Base-by-base conservation (phyloP, 2,113 vertebrate species). In the Bubo bubo region DNA sequence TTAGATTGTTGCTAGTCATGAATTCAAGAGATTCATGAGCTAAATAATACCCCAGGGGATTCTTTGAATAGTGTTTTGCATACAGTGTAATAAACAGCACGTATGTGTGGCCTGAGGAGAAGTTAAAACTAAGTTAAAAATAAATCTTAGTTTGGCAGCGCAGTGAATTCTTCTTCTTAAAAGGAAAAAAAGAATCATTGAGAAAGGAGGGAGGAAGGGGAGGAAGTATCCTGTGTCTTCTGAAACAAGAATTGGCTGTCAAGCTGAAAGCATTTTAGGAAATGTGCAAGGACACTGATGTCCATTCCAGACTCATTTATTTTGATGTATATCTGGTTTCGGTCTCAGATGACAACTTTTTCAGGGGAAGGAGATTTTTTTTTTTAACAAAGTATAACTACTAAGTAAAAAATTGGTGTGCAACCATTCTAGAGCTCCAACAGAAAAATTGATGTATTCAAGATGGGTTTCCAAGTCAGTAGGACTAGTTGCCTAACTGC, bases 371-470 rank as follows among this genome's bases (percentile, higher is more conserved):
- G 37, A 0, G 1, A 1, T 6, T 63, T 37, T 64, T 24, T 35
- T 16, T 80, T 73, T 70, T 23, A 77, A 71, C 20, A 5, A 75
- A 67, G 6, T 68, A 2, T 21, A 67, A 59, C 26, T 94, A 11
- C 10, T 77, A 14, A 86, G 52, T 41, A 21, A 77, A 59, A 86
- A 53, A 66, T 5, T 30, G 26, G 6, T 58, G 32, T 55, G 45
- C 19, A 39, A 12, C 28, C 12, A 14, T 30, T 80, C 37, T 37
- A 27, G 53, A 18, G 83, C 13, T 80, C 28, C 27, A 63, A 0
- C 1, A 5, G 59, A 64, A 73, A 84, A 41, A n/a, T 21, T 47
- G 10, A 1, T 86, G 13, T 0, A 0, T n/a, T 41, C 12, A 24
- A 37, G 32, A 8, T 35, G 14, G 18, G 9, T 83, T 88, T 86